A percentile compares a stretch with the other conserved stretches of the same genome.
Conservation (phyloP, 1,140 invertebrate genomes). For the Mizuhopecten yessoensis region DNA sequence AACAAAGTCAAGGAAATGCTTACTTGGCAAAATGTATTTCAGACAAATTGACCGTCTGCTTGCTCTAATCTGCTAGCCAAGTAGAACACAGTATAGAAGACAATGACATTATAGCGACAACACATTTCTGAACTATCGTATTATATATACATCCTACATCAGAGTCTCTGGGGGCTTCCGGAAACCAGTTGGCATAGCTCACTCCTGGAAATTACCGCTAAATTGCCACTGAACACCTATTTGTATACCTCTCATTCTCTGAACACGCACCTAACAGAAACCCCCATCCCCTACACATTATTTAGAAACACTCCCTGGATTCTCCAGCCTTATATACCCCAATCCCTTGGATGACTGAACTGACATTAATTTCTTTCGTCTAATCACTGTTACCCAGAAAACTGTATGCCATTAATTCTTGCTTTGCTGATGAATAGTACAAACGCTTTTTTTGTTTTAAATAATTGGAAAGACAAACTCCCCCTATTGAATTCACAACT, state of each 20-base stretch:
- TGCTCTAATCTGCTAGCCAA: not conserved
- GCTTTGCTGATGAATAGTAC: too few relatives aligned
- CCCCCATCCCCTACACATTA: not conserved
- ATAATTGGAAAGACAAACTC: too few relatives aligned
- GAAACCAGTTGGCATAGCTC: not conserved
- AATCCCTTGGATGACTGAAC: not conserved
- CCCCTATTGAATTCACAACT: too few relatives aligned
- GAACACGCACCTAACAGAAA: not conserved
- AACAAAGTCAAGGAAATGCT: not conserved
- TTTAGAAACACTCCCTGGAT: not conserved
- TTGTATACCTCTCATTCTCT: too few relatives aligned
- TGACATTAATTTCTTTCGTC: not conserved
- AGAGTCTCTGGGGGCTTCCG: not conserved
- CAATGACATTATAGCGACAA: not conserved
- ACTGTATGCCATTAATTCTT: too few relatives aligned
- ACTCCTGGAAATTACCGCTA: not conserved
- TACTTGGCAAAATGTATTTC: not conserved
- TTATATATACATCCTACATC: not conserved
- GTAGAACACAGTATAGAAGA: not conserved
- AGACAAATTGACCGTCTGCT: constrained; percentile 25
- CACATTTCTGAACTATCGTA: not conserved
- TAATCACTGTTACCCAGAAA: too few relatives aligned
- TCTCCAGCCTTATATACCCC: not conserved
- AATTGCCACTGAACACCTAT: too few relatives aligned
- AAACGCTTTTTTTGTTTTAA: too few relatives aligned